Evolutionary conservation across 2,113 vertebrate species (phyloP), one percentile per base, ranked within the genome.

Genomic region (Pelecanus crispus): DNA sequence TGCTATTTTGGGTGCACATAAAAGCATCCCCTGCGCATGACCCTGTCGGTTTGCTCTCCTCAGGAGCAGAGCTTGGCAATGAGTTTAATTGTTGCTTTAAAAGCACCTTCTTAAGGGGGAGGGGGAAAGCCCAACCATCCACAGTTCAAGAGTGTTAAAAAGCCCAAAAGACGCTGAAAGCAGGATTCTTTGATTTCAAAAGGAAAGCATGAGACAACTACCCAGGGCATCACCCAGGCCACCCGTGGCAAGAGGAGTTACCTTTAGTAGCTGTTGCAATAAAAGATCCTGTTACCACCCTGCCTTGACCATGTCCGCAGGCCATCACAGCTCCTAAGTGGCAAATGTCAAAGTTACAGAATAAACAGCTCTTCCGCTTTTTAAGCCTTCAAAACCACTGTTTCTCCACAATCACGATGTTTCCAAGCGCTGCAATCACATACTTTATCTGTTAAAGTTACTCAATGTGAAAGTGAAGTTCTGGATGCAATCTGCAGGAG

Each of bases 61-160:
- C 11, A 0, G 2, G 2, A 8, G 29, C 2, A 36, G 5, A 70
- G 44, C 21, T 12, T 4, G 19, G 40, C 38, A 24, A 5, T 1
- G 25, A 28, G 13, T 22, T 47, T 3, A 25, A 8, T 10, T 40
- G 5, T 6, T 63, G 10, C 42, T 59, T 49, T 42, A 42, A 58
- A 58, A 38, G 5, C 47, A 38, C 15, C 13, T 66, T 61, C 59
- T 22, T 7, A 58, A 28, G 32, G 12, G 3, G 7, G 9, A 14
- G 2, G 47, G 0, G 18, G 17, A 4, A 38, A 15, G 2, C 0
- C 29, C 10, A 25, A 11, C 5, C 9, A 61, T 36, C 26, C 8
- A 0, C 20, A 12, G 6, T 9, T 47, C 18, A 32, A 38, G 50
- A 14, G 24, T 4, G 4, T 28, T 29, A 47, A 34, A 68, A 50